A percentile compares a stretch with the other conserved stretches of the same genome.
Conservation (phyloP, 2,888 invertebrate species). For the Allygus modestus region DNA sequence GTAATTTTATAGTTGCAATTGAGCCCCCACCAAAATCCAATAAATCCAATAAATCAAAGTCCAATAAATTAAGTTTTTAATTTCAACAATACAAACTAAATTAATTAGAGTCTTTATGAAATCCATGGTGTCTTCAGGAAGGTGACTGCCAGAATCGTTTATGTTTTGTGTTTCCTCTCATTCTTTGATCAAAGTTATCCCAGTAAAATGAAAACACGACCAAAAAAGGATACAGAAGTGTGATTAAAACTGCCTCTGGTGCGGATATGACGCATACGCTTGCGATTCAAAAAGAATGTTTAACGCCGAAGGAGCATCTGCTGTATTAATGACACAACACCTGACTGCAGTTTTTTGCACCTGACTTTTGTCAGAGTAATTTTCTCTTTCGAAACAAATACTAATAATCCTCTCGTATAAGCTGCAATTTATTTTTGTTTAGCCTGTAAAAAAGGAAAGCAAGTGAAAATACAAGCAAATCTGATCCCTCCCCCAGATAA, state of each 20-base stretch:
- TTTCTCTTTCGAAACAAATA: too few species aligned
- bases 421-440: neutral
- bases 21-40: too few species aligned
- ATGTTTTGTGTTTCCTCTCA: neutral
- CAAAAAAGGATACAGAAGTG: neutral
- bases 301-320: neutral
- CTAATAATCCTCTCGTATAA: neutral
- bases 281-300: neutral
- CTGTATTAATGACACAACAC: neutral
- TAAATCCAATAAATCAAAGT: too few species aligned
- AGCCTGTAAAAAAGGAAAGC: too few species aligned
- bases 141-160: neutral
- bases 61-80: too few species aligned
- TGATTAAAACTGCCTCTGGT: slow-evolving; percentile 2
- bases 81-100: too few species aligned
- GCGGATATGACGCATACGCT: neutral
- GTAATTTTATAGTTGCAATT: too few species aligned
- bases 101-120: too few species aligned
- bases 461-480: too few species aligned
- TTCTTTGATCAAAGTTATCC: neutral
- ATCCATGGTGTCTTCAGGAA: too few species aligned
- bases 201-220: neutral
- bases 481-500: too few species aligned
- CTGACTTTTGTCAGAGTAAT: neutral
- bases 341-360: neutral